phyloP scores from a whole-genome alignment of 2,888 invertebrate genomes.

The Spatulosminthurus flaviceps region DNA sequence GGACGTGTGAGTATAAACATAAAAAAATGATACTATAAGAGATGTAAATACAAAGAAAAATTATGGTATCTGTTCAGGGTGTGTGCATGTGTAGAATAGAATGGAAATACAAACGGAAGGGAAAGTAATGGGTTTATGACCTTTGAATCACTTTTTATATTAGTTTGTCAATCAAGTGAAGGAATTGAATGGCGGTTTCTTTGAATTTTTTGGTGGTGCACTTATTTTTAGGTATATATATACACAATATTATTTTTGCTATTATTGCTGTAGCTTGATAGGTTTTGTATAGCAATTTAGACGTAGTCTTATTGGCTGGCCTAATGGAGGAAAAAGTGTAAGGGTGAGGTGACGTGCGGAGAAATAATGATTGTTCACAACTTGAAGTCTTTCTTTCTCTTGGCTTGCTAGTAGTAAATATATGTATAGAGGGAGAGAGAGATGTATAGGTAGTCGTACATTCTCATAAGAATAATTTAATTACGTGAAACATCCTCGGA shows the following conservation, averaged over 20 bases:
- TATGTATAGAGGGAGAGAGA: too few species aligned
- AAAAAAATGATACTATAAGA: too few species aligned
- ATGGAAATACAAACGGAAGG: background rate
- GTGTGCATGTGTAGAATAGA: background rate
- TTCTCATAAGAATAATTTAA: slow-evolving; percentile 63
- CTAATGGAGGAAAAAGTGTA: slow-evolving; percentile 34
- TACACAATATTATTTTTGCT: too few species aligned
- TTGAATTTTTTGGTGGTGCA: background rate
- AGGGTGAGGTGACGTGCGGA: slow-evolving; percentile 36
- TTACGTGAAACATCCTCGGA: slow-evolving; percentile 60
- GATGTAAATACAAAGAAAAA: too few species aligned
- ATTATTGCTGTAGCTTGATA: too few species aligned
- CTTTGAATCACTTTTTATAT: slow-evolving; percentile 50
- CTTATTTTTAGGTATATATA: too few species aligned
- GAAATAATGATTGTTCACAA: slow-evolving; percentile 43
- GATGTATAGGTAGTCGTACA: slow-evolving; percentile 34
- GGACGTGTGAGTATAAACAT: too few species aligned
- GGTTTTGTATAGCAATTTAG: too few species aligned
- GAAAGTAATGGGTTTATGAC: slow-evolving; percentile 48
- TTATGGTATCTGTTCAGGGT: too few species aligned
- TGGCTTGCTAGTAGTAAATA: background rate
- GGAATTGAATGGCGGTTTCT: slow-evolving; percentile 42
- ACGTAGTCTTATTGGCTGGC: too few species aligned
- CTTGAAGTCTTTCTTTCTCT: background rate
- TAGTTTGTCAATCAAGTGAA: slow-evolving; percentile 54